Percentiles rank a stretch among this genome's conserved stretches.
Evolutionary conservation across 2,113 vertebrate genomes (phyloP).

Genomic region (Aptenodytes patagonicus): DNA sequence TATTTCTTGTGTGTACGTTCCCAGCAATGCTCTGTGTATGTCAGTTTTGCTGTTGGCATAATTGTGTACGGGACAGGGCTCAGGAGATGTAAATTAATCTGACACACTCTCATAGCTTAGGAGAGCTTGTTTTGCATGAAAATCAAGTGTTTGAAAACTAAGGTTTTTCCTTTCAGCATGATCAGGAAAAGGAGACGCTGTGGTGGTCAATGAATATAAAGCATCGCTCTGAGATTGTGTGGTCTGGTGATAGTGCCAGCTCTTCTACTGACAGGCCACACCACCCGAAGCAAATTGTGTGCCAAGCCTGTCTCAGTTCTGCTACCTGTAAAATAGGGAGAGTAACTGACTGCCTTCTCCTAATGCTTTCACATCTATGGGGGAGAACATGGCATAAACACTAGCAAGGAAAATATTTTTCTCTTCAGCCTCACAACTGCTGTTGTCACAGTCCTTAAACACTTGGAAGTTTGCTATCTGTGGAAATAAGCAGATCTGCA

Average conservation of each 20-base stretch:
- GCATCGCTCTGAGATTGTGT: neutral
- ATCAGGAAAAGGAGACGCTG: neutral
- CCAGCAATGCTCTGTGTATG: neutral
- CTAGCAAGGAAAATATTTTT: neutral
- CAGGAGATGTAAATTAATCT: neutral
- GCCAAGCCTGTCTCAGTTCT: neutral
- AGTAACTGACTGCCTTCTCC: neutral
- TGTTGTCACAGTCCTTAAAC: neutral
- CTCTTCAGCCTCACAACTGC: neutral
- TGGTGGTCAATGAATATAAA: neutral
- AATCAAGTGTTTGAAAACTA: neutral
- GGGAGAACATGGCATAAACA: accelerated
- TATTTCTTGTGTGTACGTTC: neutral
- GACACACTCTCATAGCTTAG: neutral
- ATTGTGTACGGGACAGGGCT: neutral
- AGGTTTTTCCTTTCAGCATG: neutral
- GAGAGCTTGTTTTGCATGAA: neutral
- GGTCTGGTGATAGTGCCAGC: neutral
- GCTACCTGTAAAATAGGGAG: neutral
- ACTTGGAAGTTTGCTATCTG: neutral
- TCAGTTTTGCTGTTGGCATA: neutral
- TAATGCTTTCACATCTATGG: neutral
- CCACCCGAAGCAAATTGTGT: neutral
- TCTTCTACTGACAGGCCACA: neutral
- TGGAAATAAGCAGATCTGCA: neutral